Evolutionary conservation across 2,888 invertebrate species (phyloP).

Genomic region (Diabrotica balteata): DNA sequence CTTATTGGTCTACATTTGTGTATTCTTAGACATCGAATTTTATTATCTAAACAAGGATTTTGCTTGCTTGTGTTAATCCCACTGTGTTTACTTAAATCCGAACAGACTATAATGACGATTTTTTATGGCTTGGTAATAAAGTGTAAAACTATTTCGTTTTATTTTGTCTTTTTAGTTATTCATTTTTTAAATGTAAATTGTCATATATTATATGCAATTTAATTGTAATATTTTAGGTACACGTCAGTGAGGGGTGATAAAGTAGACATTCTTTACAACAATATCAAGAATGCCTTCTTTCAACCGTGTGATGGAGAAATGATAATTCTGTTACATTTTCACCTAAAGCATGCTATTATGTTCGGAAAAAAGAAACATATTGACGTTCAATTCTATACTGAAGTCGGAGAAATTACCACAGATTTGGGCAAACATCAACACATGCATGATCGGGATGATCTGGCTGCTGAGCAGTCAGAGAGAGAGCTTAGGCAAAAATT

Average conservation of each 20-base stretch:
- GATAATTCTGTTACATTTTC: conserved; percentile 97
- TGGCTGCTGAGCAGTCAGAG: conserved; percentile 98
- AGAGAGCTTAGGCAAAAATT: conserved; percentile 94
- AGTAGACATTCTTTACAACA: conserved; percentile 98
- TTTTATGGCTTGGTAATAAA: no score
- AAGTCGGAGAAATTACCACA: conserved; percentile 99
- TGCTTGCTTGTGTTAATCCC: no score
- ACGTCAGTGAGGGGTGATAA: conserved; percentile 99
- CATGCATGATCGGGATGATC: conserved; percentile 99
- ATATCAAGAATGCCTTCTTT: conserved; percentile 99
- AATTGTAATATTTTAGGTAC: conserved; percentile 62
- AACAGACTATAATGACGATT: no score
- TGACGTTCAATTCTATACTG: conserved; percentile 99
- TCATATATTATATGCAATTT: no score
- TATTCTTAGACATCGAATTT: no score
- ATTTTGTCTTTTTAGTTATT: no score
- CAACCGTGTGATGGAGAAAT: conserved; percentile 99
- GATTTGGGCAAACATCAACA: conserved; percentile 99
- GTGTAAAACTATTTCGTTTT: no score
- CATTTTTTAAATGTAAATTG: no score
- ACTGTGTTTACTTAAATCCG: no score
- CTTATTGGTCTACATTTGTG: no score
- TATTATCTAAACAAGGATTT: no score
- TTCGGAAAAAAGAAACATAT: conserved; percentile 98
- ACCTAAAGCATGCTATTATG: conserved; percentile 98